phyloP scores from a whole-genome alignment of 2,888 invertebrate species.

The Leucophenga maculata region DNA sequence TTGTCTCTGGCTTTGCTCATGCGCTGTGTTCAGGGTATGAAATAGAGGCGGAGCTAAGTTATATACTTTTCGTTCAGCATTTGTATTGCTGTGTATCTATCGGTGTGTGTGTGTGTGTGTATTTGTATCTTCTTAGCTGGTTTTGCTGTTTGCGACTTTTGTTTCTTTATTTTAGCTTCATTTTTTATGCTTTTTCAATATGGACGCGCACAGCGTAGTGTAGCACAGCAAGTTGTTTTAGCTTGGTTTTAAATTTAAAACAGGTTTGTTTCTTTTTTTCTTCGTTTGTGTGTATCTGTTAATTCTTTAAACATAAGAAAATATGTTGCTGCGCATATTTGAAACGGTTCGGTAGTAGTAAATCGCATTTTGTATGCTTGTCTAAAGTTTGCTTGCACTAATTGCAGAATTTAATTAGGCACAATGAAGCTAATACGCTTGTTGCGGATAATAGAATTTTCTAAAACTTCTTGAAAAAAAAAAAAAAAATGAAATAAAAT shows the following conservation, averaged over 20 bases:
- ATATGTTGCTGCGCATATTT: neutral
- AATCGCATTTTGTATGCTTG: slow-evolving; percentile 6
- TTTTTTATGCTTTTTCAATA: slow-evolving; percentile 39
- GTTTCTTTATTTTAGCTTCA: slow-evolving; percentile 28
- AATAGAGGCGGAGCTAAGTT: slow-evolving; percentile 55
- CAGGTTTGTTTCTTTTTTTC: slow-evolving; percentile 32
- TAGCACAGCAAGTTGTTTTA: neutral
- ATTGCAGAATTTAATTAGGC: neutral
- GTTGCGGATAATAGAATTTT: no score
- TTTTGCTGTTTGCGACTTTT: slow-evolving; percentile 34
- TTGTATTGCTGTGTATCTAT: slow-evolving; percentile 16
- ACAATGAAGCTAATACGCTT: no score
- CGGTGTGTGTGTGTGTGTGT: slow-evolving; percentile 22
- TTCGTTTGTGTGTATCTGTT: neutral
- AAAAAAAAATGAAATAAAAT: no score
- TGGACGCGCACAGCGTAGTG: slow-evolving; percentile 39
- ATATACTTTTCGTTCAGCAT: no score
- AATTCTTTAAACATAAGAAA: neutral
- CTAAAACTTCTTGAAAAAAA: no score
- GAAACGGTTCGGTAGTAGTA: neutral
- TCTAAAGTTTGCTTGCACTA: neutral
- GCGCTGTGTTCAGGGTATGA: slow-evolving; percentile 37
- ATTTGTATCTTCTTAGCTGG: neutral
- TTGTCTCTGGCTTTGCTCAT: slow-evolving; percentile 39
- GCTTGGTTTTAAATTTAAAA: slow-evolving; percentile 25